These are phyloP conservation scores for Parauchenoglanis punctatus DNA, from an alignment of 2,797 vertebrate genomes.

Conservation along the genomic window DNA sequence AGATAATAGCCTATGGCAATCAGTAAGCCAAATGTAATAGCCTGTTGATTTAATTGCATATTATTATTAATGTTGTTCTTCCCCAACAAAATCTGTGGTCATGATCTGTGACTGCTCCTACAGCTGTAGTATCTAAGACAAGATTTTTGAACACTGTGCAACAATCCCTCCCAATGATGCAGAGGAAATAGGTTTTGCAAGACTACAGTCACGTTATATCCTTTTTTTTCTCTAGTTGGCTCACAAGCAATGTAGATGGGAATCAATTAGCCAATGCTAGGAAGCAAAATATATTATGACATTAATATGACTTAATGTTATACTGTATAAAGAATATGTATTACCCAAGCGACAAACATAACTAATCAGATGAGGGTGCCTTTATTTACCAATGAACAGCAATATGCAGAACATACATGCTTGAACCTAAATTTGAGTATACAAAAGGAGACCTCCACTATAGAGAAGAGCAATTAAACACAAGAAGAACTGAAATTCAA, in stretches of 20 bases:
- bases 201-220: background rate
- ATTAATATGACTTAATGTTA: background rate
- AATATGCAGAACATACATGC: background rate
- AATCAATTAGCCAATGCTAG: background rate
- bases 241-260: background rate
- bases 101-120: background rate
- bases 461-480: background rate
- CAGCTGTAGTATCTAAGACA: background rate
- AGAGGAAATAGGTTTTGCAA: background rate
- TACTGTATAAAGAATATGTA: background rate
- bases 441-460: background rate
- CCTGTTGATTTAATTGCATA: background rate
- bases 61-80: background rate
- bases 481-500: background rate
- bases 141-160: background rate
- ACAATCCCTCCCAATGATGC: background rate
- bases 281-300: background rate
- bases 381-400: background rate
- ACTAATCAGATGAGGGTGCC: background rate
- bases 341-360: background rate
- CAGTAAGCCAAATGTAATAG: background rate
- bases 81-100: background rate
- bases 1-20: background rate
- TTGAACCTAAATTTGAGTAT: background rate
- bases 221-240: background rate